Evolutionary conservation across 2,113 vertebrate genomes (phyloP).

Genomic region (Tragelaphus imberbis): DNA sequence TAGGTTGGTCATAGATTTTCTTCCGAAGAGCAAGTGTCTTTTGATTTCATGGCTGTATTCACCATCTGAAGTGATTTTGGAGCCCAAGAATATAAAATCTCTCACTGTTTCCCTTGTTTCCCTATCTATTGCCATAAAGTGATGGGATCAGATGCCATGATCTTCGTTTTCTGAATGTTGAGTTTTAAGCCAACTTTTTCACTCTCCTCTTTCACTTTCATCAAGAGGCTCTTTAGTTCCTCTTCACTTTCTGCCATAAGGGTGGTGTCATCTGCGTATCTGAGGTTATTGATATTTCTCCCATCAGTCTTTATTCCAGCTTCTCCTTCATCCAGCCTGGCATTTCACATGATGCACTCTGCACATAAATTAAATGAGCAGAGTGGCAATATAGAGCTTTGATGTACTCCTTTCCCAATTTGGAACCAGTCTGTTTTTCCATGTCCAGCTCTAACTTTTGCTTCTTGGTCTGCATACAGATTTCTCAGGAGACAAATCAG

Average conservation of each 20-base stretch:
- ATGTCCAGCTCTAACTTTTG: background rate
- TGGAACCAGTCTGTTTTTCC: background rate
- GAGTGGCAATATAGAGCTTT: background rate
- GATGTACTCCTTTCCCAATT: background rate
- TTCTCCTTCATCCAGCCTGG: background rate
- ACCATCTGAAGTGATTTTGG: background rate
- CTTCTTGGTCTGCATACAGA: background rate
- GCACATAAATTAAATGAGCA: background rate
- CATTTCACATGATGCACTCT: background rate
- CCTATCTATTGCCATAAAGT: background rate
- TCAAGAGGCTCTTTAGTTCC: background rate
- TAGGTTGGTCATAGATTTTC: background rate
- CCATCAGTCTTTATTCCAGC: background rate
- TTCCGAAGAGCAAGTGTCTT: background rate
- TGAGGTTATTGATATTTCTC: background rate
- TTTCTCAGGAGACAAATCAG: background rate
- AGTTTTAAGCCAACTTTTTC: background rate
- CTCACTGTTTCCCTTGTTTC: background rate
- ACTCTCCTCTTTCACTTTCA: background rate
- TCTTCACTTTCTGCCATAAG: background rate
- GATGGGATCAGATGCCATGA: background rate
- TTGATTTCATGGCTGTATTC: background rate
- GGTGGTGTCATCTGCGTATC: background rate
- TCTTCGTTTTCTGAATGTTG: background rate
- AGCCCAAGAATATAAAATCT: background rate